Conservation (phyloP, 2,888 invertebrate species). For the Clistopyga incitator region DNA sequence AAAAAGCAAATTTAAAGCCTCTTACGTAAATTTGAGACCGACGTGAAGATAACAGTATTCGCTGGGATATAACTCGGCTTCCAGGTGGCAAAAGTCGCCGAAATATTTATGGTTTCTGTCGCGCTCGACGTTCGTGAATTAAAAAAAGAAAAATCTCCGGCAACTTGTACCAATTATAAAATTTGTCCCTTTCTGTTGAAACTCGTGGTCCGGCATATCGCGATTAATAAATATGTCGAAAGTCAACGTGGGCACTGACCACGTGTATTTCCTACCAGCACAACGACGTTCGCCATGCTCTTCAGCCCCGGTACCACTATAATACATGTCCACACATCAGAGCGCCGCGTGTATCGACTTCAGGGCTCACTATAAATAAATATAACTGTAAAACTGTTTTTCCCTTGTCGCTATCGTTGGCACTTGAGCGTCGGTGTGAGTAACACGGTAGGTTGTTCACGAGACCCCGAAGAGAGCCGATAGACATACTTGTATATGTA, state of each 20-base stretch:
- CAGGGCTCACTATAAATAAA: background rate
- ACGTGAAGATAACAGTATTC: background rate
- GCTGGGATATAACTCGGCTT: background rate
- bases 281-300: background rate
- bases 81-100: background rate
- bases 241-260: background rate
- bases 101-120: background rate
- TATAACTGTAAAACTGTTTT: conserved; percentile 13
- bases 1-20: background rate
- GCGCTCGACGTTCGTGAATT: background rate
- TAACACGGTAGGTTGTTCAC: background rate
- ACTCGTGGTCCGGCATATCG: background rate
- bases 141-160: background rate
- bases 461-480: background rate
- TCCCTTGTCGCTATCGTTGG: background rate
- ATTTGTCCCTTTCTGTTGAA: background rate
- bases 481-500: conserved; percentile 18
- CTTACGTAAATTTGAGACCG: background rate
- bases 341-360: background rate
- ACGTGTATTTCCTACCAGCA: background rate
- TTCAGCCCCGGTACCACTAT: background rate
- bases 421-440: background rate
- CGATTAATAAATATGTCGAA: conserved; percentile 1
- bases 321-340: background rate
- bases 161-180: background rate